Conservation (phyloP, 2,113 vertebrate species). For the Oenanthe oenanthe region DNA sequence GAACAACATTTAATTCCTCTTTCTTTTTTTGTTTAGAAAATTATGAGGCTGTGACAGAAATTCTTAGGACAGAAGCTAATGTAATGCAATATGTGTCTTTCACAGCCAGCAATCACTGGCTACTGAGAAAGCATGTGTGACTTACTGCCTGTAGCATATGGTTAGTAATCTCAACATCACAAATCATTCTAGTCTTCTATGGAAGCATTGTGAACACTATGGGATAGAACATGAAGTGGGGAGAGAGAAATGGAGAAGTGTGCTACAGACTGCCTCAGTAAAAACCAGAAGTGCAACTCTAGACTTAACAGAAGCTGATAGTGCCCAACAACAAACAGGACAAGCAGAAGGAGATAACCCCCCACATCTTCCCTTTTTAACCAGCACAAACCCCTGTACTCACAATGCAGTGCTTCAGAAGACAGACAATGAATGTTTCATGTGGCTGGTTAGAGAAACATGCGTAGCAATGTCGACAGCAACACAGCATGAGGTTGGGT, state of each 20-base stretch:
- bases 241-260: not conserved
- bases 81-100: not conserved
- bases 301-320: not conserved
- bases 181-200: not conserved
- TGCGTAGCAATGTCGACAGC: rapidly evolving
- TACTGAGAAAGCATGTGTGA: not conserved
- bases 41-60: not conserved
- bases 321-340: not conserved
- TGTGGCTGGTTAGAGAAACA: not conserved
- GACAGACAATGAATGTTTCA: not conserved
- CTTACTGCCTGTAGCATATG: not conserved
- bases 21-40: not conserved
- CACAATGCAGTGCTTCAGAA: not conserved
- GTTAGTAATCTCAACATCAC: not conserved
- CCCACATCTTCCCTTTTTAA: not conserved
- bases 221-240: not conserved
- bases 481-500: not conserved
- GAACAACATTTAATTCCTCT: not conserved
- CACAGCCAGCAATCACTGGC: not conserved
- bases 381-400: not conserved
- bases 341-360: not conserved
- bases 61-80: not conserved
- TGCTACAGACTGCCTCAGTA: not conserved
- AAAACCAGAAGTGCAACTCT: not conserved
- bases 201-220: not conserved